These are phyloP conservation scores for Proales similis DNA, from an alignment of 1,140 invertebrate genomes.

Conservation along the genomic window DNA sequence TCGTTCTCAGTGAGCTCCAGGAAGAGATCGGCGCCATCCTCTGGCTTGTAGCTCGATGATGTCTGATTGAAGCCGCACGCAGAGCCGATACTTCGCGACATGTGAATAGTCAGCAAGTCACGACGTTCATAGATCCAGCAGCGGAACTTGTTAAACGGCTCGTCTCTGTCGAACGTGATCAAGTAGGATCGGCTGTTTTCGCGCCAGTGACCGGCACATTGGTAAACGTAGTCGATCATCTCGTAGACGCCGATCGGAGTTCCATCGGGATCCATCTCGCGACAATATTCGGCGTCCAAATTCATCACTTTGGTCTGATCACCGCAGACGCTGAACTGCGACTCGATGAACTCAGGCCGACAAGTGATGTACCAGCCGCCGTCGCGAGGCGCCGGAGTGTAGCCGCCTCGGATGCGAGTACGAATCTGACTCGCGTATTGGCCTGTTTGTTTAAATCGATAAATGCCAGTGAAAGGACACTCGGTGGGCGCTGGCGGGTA, in stretches of 20 bases:
- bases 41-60: slow-evolving; percentile 5
- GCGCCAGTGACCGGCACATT: slow-evolving; percentile 36
- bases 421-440: background rate
- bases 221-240: slow-evolving; percentile 37
- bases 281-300: slow-evolving; percentile 35
- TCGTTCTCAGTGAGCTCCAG: slow-evolving; percentile 31
- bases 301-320: slow-evolving; percentile 38
- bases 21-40: slow-evolving; percentile 36
- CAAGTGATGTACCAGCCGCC: slow-evolving; percentile 37
- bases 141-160: slow-evolving; percentile 29
- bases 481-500: slow-evolving; percentile 37
- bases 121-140: slow-evolving; percentile 38
- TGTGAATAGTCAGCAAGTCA: slow-evolving; percentile 30
- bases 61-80: slow-evolving; percentile 34
- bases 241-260: slow-evolving; percentile 36
- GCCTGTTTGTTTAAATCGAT: slow-evolving; percentile 30
- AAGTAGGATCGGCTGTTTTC: slow-evolving; percentile 30
- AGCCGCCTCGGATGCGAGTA: slow-evolving; percentile 37
- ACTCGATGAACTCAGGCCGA: background rate
- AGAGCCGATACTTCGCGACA: slow-evolving; percentile 28
- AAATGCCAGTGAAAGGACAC: slow-evolving; percentile 38
- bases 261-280: slow-evolving; percentile 26
- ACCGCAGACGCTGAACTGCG: slow-evolving; percentile 34
- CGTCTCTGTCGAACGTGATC: slow-evolving; percentile 37
- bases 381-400: slow-evolving; percentile 24